A percentile compares a stretch with the other conserved stretches of the same genome.
These are phyloP conservation scores for Tetragnatha montana DNA, from an alignment of 2,888 invertebrate genomes.

Conservation along the genomic window DNA sequence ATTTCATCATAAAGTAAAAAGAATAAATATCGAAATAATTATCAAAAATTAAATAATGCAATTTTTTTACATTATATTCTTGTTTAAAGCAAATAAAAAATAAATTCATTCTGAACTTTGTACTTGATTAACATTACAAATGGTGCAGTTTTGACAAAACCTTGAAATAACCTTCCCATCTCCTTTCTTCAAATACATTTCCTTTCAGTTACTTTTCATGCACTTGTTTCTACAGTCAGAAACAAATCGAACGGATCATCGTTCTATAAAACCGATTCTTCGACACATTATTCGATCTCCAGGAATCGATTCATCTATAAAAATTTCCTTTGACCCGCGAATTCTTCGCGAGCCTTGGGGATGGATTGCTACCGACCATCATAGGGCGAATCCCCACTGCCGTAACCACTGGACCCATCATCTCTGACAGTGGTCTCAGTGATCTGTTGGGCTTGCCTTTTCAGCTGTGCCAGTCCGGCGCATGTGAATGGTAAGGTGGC, in stretches of 20 bases:
- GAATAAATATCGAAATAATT: too few species aligned
- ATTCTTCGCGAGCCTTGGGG: conserved; percentile 23
- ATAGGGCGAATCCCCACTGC: conserved; percentile 84
- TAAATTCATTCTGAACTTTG: too few species aligned
- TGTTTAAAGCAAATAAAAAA: too few species aligned
- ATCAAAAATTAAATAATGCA: too few species aligned
- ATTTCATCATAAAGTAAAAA: too few species aligned
- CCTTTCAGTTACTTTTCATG: neutral
- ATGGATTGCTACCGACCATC: conserved; percentile 75
- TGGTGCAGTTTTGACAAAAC: neutral
- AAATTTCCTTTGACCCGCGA: conserved; percentile 33
- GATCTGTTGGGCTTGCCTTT: conserved; percentile 75
- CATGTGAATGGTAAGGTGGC: conserved; percentile 89
- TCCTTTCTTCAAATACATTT: neutral
- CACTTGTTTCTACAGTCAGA: neutral
- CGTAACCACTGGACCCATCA: conserved; percentile 87
- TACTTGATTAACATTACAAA: too few species aligned
- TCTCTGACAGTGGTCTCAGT: conserved; percentile 76
- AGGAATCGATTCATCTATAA: conserved; percentile 30
- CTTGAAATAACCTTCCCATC: neutral
- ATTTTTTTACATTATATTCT: too few species aligned
- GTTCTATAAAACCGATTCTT: neutral
- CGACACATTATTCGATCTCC: neutral
- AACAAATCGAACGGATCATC: neutral
- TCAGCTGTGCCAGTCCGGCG: conserved; percentile 88